Conservation (phyloP, 2,113 vertebrate genomes). For the Rynchops niger region DNA sequence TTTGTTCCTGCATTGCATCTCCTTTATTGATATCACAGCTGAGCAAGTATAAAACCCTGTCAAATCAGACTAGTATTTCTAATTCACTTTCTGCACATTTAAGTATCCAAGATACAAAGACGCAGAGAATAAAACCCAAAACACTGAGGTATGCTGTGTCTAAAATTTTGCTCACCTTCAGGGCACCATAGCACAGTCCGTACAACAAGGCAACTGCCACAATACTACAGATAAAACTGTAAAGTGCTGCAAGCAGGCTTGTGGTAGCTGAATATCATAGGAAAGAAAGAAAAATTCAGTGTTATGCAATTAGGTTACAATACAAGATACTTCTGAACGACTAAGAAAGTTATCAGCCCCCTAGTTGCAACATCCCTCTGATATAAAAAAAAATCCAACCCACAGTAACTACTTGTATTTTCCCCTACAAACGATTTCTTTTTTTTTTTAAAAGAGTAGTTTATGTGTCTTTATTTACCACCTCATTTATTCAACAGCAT, state of each 20-base stretch:
- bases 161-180: constrained; percentile 83
- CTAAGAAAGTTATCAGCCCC: not conserved
- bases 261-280: constrained; percentile 82
- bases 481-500: not conserved
- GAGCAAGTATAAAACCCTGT: not conserved
- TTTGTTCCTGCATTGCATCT: not conserved
- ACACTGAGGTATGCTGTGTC: not conserved
- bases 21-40: not conserved
- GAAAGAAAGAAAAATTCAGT: not conserved
- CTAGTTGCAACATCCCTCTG: not conserved
- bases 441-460: not conserved
- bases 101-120: not conserved
- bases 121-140: not conserved
- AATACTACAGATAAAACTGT: constrained; percentile 93
- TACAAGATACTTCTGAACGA: not conserved
- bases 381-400: not conserved
- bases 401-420: not conserved
- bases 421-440: not conserved
- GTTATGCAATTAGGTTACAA: not conserved
- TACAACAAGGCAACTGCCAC: constrained; percentile 92
- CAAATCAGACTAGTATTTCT: not conserved
- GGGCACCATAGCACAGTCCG: constrained; percentile 93
- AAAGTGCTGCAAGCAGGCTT: constrained; percentile 93
- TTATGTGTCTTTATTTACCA: not conserved
- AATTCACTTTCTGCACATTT: not conserved